Evolutionary conservation across 2,113 vertebrate species (phyloP), one percentile per base, ranked within the genome.

Genomic region (Piprites chloris): DNA sequence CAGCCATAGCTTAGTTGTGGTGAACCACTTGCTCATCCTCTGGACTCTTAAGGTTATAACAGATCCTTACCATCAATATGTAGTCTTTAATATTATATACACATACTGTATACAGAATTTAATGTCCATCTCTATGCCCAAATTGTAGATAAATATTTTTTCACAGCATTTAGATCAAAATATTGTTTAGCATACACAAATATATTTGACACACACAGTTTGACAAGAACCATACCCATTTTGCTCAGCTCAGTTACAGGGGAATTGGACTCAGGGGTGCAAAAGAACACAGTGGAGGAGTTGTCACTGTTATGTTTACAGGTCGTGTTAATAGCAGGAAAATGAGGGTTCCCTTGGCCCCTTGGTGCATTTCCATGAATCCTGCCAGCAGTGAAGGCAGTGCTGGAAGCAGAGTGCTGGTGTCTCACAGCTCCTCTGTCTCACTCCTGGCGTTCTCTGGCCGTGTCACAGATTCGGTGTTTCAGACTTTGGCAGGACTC

Each of bases 91-190:
- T 91, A 50, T 92, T 94, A 80, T 53, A 61, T 56, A 76, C 21
- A 71, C 32, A 19, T 44, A 73, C 50, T 35, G 16, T 37, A 73
- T 52, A 62, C n/a, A 63, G n/a, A 14, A 62, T 71, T 87, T 90
- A 22, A 80, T 72, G 91, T 81, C 83, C 41, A 89, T 55, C 61
- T 88, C 30, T 72, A 56, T 68, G n/a, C 83, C 72, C 58, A 85
- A 58, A 88, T 33, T 78, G 24, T 75, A 91, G 53, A 84, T 90
- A 81, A 92, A 42, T 92, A 41, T 30, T 84, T 80, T 75, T 81
- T 65, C 79, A 74, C 90, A 93, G 88, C 93, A 14, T 87, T 96
- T 96, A 95, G 88, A 95, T 94, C 85, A 89, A 95, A 97, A 68
- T 68, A 78, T 49, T 84, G 19, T 84, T 95, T 93, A 94, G 83